Base-by-base conservation (phyloP, 2,797 vertebrate species). In the Merluccius polli region DNA sequence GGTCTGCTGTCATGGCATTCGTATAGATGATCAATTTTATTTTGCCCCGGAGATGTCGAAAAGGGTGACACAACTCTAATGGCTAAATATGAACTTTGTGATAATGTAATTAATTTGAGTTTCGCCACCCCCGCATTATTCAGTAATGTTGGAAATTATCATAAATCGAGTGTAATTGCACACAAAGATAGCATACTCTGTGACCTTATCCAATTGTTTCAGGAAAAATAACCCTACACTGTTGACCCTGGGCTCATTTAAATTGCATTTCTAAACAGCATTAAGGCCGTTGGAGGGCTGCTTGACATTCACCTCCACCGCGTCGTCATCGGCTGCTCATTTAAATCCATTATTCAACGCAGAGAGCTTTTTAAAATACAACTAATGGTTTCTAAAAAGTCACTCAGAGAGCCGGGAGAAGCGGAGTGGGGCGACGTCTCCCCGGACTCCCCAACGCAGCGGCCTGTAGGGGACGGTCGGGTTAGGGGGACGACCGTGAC, bases 241-340 rank as follows among this genome's bases (percentile, higher is more conserved):
- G 67, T 78, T 79, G 80, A 84, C 81, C 79, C 74, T 72, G 69
- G 21, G 21, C 84, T 84, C 72, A 81, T 87, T 85, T 84, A 33
- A 82, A 82, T 82, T 74, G 73, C 76, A 84, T 85, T 87, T 80
- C 83, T 59, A 82, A 90, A 85, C 80, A 76, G 79, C 74, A 71
- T 81, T 0, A 75, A 79, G 81, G 0, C 71, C 79, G 75, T 63
- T 82, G 71, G 77, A 86, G 85, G 79, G 70, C 81, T 77, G 74
- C 35, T 36, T 71, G 79, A 86, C 80, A 83, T 86, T 85, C 79
- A 84, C 77, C 83, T 77, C 73, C 52, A 73, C 69, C 72, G 79
- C 21, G 27, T 77, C 21, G 73, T 70, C 41, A 63, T 67, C 35
- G 59, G 48, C 2, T 7, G 48, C 70, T 87, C 82, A 79, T 84